A percentile compares a stretch with the other conserved stretches of the same genome.
Conservation (phyloP, 2,113 vertebrate species). For the Erpornis zantholeuca region DNA sequence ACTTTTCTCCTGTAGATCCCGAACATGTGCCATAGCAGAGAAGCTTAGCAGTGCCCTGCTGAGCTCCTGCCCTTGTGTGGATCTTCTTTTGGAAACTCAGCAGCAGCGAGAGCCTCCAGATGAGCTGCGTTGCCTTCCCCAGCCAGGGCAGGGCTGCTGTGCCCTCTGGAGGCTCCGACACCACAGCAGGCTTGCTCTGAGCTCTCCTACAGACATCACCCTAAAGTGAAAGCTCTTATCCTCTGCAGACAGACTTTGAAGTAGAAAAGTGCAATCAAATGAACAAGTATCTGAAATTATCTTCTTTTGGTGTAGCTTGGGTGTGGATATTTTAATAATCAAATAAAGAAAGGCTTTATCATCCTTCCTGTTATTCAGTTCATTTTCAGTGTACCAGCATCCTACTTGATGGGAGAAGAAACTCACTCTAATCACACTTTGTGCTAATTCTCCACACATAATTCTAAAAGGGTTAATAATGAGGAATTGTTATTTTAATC, state of each 20-base stretch:
- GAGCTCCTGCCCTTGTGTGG: background rate
- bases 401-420: background rate
- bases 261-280: background rate
- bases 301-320: background rate
- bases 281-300: background rate
- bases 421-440: background rate
- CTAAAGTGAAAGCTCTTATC: background rate
- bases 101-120: accelerated
- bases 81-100: background rate
- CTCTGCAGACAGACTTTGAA: background rate
- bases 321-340: background rate
- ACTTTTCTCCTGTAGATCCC: background rate
- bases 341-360: background rate
- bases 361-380: background rate
- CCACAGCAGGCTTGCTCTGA: background rate
- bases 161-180: background rate
- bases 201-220: background rate
- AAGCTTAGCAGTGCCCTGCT: background rate
- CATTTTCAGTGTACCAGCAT: background rate
- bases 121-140: accelerated
- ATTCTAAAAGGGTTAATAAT: background rate
- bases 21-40: accelerated
- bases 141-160: too few relatives aligned
- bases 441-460: background rate
- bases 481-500: background rate